A percentile compares a stretch with the other conserved stretches of the same genome.
Evolutionary conservation across 2,113 vertebrate species (phyloP).

Genomic region (Alligator sinensis): DNA sequence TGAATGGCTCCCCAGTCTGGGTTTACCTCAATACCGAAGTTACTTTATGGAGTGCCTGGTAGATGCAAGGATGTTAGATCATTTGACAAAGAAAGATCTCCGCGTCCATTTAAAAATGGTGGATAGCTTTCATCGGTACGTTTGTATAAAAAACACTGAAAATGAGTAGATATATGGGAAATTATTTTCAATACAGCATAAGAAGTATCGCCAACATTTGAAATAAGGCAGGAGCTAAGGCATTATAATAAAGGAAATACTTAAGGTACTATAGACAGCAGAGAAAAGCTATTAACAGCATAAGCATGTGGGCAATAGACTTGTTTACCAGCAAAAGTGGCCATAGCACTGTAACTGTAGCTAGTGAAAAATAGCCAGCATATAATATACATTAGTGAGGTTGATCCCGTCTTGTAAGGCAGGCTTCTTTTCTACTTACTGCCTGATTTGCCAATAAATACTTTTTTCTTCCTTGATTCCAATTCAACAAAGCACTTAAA

Average conservation of each 20-base stretch:
- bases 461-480: neutral
- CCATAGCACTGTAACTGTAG: conserved; percentile 24
- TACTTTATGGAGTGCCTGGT: conserved; percentile 99
- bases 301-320: conserved; percentile 20
- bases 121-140: conserved; percentile 98
- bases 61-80: conserved; percentile 98
- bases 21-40: conserved; percentile 98
- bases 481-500: neutral
- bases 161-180: neutral
- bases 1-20: conserved; percentile 97
- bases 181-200: neutral
- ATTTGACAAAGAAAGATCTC: conserved; percentile 98
- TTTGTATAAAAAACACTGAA: neutral
- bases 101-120: conserved; percentile 99
- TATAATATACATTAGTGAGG: neutral
- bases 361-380: conserved; percentile 50
- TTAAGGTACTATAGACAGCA: conserved; percentile 16
- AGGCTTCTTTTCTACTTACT: neutral
- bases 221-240: neutral
- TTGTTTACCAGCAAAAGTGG: neutral
- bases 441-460: conserved; percentile 3
- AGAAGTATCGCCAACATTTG: neutral
- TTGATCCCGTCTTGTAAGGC: conserved; percentile 8
- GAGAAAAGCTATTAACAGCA: conserved; percentile 28
- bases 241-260: conserved; percentile 17